A percentile compares a stretch with the other conserved stretches of the same genome.
phyloP scores from a whole-genome alignment of 2,888 invertebrate species.

The Kuschelorhynchus macadamiae region DNA sequence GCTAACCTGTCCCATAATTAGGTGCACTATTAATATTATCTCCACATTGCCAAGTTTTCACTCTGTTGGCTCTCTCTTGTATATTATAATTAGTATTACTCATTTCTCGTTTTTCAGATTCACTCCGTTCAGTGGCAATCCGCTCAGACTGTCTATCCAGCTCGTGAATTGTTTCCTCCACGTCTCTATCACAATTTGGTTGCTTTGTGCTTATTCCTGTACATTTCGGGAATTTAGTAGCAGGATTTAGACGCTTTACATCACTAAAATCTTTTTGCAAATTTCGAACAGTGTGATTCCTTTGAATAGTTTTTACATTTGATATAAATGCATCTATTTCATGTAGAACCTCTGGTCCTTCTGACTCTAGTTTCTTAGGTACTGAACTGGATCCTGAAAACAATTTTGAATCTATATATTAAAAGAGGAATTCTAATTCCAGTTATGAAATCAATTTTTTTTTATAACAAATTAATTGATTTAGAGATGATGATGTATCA shows the following conservation, averaged over 20 bases:
- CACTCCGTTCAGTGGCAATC: constrained; percentile 3
- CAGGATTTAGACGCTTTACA: constrained; percentile 51
- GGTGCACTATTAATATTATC: constrained; percentile 66
- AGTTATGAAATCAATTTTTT: background rate
- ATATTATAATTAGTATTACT: constrained; percentile 13
- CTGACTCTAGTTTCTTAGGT: constrained; percentile 11
- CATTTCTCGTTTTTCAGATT: constrained; percentile 10
- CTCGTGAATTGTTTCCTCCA: constrained; percentile 67
- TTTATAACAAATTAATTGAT: no score
- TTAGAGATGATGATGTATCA: no score
- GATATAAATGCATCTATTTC: constrained; percentile 65
- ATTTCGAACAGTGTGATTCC: constrained; percentile 58
- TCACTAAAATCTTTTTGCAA: constrained; percentile 57
- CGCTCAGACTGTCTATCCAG: constrained; percentile 32
- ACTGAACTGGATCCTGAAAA: constrained; percentile 15
- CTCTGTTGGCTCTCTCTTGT: constrained; percentile 48
- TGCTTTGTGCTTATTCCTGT: constrained; percentile 29
- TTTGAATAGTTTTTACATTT: constrained; percentile 63
- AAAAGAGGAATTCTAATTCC: background rate
- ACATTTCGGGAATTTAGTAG: background rate
- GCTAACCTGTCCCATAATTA: constrained; percentile 60
- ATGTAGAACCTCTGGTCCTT: constrained; percentile 51
- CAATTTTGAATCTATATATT: background rate
- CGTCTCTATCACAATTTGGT: constrained; percentile 57
- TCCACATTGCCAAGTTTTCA: constrained; percentile 59